Base-by-base conservation (phyloP, 2,797 vertebrate genomes). In the Muscicapa striata region DNA sequence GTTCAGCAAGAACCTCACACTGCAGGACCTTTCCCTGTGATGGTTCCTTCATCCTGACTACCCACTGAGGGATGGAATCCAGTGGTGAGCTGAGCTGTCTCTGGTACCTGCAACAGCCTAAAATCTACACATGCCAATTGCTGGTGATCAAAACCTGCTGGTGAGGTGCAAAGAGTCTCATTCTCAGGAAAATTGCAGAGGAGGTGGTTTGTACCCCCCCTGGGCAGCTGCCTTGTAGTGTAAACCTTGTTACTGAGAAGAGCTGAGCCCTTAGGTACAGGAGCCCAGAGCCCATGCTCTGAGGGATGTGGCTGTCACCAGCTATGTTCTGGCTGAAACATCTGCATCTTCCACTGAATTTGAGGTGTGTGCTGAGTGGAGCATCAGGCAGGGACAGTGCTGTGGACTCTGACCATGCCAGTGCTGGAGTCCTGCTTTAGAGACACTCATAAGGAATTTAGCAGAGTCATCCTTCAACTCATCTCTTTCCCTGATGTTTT, bases 391-490 rank as follows among this genome's bases (percentile, higher is more conserved):
- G 43, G 63, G 72, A 3, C 6, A 12, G 63, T 13, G 43, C 63
- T 81, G 55, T 52, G 0, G 0, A 9, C n/a, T 76, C 72, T 34
- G n/a, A 11, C 63, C 63, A 21, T 1, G 3, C 29, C 6, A 7
- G 48, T 14, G 61, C 73, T 73, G 52, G 32, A 20, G 11, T 10
- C 14, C 24, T 38, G 41, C 4, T n/a, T 59, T 3, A 5, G 81
- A 69, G 70, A 46, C 11, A 29, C 55, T 79, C 26, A 1, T 15
- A 3, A 19, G 11, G 64, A 79, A 70, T 85, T 89, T 87, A 84
- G 70, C 77, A 62, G 69, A 61, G 52, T 79, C 61, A 30, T 85
- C 68, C 61, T 80, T 79, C 63, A 73, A 67, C 87, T 84, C 22
- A 1, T 49, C 66, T 48, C 62, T 78, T 57, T 80, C 73, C 40